Conservation (phyloP, 2,797 vertebrate species). For the Tympanoctomys barrerae region DNA sequence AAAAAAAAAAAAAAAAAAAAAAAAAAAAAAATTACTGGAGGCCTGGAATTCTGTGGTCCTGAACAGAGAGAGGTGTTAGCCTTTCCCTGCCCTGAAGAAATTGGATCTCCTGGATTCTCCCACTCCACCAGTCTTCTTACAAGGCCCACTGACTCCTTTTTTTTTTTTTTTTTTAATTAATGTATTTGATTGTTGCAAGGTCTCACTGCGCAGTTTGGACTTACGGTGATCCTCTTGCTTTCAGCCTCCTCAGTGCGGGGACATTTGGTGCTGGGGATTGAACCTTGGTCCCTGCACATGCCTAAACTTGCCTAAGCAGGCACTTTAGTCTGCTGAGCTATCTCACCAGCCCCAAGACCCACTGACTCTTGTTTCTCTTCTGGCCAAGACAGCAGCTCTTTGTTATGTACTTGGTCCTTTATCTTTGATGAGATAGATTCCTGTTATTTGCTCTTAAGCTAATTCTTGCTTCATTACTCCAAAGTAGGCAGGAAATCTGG, state of each 20-base stretch:
- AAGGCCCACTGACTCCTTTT: neutral
- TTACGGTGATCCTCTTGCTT: no score
- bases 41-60: neutral
- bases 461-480: neutral
- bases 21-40: neutral
- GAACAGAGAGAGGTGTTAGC: neutral
- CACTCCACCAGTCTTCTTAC: neutral
- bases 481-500: slow-evolving; percentile 15
- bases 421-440: neutral
- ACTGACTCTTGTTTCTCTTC: neutral
- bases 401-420: slow-evolving; percentile 38
- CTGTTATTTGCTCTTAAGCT: slow-evolving; percentile 37
- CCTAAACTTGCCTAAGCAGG: no score
- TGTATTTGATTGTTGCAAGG: no score
- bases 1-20: no score
- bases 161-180: neutral
- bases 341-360: neutral
- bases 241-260: no score
- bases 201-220: no score
- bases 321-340: no score
- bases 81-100: slow-evolving; percentile 9
- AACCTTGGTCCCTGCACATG: no score
- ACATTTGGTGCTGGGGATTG: no score
- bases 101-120: slow-evolving; percentile 18
- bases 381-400: slow-evolving; percentile 19